Evolutionary conservation across 2,888 invertebrate genomes (phyloP).

Genomic region (Drosophila barbarae): DNA sequence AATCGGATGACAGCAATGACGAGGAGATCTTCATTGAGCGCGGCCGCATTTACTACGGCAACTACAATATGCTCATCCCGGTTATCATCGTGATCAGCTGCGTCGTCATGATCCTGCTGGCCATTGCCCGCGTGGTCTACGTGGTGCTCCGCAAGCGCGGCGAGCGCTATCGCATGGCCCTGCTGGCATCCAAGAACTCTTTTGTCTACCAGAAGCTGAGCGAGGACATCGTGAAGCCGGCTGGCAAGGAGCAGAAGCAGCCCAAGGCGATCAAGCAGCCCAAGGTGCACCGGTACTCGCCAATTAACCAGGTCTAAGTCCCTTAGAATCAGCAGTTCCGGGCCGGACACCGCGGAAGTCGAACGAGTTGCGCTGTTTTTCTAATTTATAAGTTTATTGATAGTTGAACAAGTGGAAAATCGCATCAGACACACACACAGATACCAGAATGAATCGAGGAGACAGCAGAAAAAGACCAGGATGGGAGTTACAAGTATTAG

Average conservation of each 20-base stretch:
- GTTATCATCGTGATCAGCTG: conserved; percentile 83
- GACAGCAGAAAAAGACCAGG: conserved; percentile 16
- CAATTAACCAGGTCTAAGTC: conserved; percentile 81
- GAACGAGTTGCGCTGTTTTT: conserved; percentile 71
- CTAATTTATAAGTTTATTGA: conserved; percentile 71
- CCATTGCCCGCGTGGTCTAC: conserved; percentile 81
- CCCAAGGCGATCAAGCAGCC: conserved; percentile 85
- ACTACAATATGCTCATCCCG: conserved; percentile 82
- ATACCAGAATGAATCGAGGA: conserved; percentile 8
- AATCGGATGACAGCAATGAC: conserved; percentile 65
- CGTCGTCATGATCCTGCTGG: conserved; percentile 82
- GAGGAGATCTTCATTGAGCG: conserved; percentile 78
- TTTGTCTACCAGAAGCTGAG: conserved; percentile 89
- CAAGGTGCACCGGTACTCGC: conserved; percentile 84
- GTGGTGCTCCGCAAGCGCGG: conserved; percentile 81
- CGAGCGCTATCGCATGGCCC: conserved; percentile 80
- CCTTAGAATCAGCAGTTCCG: conserved; percentile 49
- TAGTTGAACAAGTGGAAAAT: conserved; percentile 57
- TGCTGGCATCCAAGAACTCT: conserved; percentile 79
- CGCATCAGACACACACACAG: conserved; percentile 33
- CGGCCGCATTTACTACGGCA: conserved; percentile 79
- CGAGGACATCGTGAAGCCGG: conserved; percentile 86
- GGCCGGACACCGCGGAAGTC: conserved; percentile 33
- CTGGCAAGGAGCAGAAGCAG: conserved; percentile 79
- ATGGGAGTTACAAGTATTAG: conserved; percentile 33